A percentile compares a stretch with the other conserved stretches of the same genome.
These are phyloP conservation scores for Leucophenga maculata DNA, from an alignment of 2,888 invertebrate species.

Conservation along the genomic window DNA sequence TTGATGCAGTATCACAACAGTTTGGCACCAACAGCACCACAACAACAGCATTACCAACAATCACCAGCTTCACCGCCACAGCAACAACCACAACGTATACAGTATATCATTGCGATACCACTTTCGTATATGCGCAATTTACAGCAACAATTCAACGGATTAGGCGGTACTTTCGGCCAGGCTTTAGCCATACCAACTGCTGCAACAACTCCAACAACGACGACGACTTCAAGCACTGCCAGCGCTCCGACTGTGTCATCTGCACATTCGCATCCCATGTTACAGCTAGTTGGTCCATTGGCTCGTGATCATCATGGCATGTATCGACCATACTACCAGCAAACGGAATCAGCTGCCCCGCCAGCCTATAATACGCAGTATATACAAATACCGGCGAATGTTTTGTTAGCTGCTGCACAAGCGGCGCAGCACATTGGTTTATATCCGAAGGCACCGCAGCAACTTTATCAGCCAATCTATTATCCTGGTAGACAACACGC, in stretches of 20 bases:
- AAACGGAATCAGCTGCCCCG: conserved; percentile 38
- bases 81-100: conserved; percentile 54
- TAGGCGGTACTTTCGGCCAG: neutral
- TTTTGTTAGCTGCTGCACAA: neutral
- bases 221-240: conserved; percentile 1
- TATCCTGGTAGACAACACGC: conserved; percentile 27
- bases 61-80: too few species aligned
- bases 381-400: conserved; percentile 12
- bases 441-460: neutral
- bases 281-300: conserved; percentile 56
- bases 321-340: conserved; percentile 55
- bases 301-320: conserved; percentile 61
- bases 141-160: conserved; percentile 51
- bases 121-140: conserved; percentile 63
- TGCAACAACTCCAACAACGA: conserved; percentile 22
- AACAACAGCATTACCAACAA: conserved; percentile 23
- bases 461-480: conserved; percentile 28
- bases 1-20: neutral
- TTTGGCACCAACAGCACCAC: neutral
- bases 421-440: neutral
- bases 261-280: conserved; percentile 33
- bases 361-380: conserved; percentile 37
- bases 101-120: conserved; percentile 68
- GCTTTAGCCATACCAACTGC: conserved; percentile 20
- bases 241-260: neutral